Evolutionary conservation across 2,113 vertebrate genomes (phyloP), one percentile per base, ranked within the genome.

Genomic region (Oncorhynchus tshawytscha): DNA sequence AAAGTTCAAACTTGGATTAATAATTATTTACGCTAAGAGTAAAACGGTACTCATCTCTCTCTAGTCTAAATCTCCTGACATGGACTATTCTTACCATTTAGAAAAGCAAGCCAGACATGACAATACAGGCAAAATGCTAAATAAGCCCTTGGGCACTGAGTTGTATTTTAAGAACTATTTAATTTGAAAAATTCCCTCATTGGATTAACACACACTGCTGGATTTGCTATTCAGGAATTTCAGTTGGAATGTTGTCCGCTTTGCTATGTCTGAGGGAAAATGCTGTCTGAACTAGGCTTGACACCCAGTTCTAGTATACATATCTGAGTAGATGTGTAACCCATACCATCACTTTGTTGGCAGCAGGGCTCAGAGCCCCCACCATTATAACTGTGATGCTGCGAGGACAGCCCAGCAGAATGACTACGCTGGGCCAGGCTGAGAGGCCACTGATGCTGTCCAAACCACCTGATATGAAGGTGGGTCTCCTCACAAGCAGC

Each of bases 371-470:
- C 82, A 99, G 98, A 92, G 95, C 94, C 9, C 96, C 97, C 0
- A 95, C 96, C 0, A 96, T 96, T 73, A 98, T 99, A 73, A 98
- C 96, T 0, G 95, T 98, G 91, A 99, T 96, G 0, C 92, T 99
- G 62, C 92, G 95, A 66, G 96, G 95, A 1, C 96, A 97, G 83
- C 94, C 95, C 0, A 92, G 90, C 87, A 92, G 95, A 7, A 81
- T 93, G 75, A 90, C 91, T 73, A 84, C 94, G 0, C 88, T 97
- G 22, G 91, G 95, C 90, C 95, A 94, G 70, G 83, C 94, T 1
- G 90, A 85, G 0, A 90, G 90, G 22, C 70, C 66, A 49, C 71
- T 83, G 72, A 79, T 76, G 1, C 71, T 84, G 5, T 54, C 90
- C 88, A 88, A 34, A 9, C 73, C 82, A 73, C 79, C 82, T 71